A percentile compares a stretch with the other conserved stretches of the same genome.
phyloP scores from a whole-genome alignment of 1,140 invertebrate species.

The Temnothorax longispinosus region DNA sequence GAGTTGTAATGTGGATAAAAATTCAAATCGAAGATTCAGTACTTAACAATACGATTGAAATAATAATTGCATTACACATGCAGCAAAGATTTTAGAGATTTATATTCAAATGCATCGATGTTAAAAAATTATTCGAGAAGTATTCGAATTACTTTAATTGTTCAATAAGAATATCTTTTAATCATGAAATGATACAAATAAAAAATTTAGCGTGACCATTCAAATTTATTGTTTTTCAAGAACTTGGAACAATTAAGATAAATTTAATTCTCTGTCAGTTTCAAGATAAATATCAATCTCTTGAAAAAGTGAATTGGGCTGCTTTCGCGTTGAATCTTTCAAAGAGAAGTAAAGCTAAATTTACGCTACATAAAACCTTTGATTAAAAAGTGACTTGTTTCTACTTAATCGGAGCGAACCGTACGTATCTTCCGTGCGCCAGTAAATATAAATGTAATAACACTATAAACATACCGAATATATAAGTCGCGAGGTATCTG shows the following conservation, averaged over 20 bases:
- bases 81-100: not conserved
- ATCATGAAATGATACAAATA: not conserved
- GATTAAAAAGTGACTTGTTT: not conserved
- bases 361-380: not conserved
- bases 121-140: not conserved
- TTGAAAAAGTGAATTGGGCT: not conserved
- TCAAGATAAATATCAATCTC: not conserved
- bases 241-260: not conserved
- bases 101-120: not conserved
- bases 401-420: not conserved
- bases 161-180: not conserved
- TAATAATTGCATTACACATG: not conserved
- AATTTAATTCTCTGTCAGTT: not conserved
- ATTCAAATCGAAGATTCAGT: not conserved
- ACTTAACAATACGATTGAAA: not conserved
- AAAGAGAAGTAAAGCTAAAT: not conserved
- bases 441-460: not conserved
- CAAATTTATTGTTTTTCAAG: not conserved
- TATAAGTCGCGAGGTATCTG: not conserved
- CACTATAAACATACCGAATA: conserved; percentile 12
- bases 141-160: not conserved
- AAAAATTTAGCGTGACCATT: not conserved
- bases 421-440: not conserved
- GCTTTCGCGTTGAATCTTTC: not conserved
- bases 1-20: not conserved